phyloP scores from a whole-genome alignment of 2,888 invertebrate species.

The Ormyrus thymus region DNA sequence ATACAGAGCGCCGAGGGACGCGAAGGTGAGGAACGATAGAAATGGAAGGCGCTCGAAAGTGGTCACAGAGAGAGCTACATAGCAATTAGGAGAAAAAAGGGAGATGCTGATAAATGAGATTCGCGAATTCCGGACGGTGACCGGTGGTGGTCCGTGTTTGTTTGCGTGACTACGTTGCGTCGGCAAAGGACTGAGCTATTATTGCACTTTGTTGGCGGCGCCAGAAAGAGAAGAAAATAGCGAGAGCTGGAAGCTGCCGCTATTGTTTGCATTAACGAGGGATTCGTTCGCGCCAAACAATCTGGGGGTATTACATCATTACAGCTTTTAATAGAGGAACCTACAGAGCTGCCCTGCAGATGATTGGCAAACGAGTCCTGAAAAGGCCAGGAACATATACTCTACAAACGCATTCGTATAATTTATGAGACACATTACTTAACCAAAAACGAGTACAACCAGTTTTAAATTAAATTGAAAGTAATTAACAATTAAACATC shows the following conservation, averaged over 20 bases:
- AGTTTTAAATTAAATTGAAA: too few relatives aligned
- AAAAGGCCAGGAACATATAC: constrained; percentile 29
- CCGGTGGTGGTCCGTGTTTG: not conserved
- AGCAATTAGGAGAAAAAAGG: not conserved
- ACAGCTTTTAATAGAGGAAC: constrained; percentile 43
- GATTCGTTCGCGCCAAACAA: constrained; percentile 33
- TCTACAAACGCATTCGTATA: not conserved
- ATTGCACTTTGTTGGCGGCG: constrained; percentile 33
- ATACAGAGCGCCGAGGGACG: not conserved
- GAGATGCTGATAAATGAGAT: not conserved
- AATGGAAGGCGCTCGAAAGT: not conserved
- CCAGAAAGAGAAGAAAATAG: not conserved
- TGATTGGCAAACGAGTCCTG: constrained; percentile 16
- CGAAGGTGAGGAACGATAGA: not conserved
- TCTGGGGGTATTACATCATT: constrained; percentile 53
- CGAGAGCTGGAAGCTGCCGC: not conserved
- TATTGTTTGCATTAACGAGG: constrained; percentile 56
- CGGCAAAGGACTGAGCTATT: constrained; percentile 29
- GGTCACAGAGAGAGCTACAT: not conserved
- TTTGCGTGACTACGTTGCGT: not conserved
- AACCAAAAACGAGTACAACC: too few relatives aligned
- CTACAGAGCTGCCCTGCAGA: not conserved
- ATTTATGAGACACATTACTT: too few relatives aligned
- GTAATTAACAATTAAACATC: too few relatives aligned
- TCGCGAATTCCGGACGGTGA: not conserved